Base-by-base conservation (phyloP, 2,888 invertebrate genomes). In the Colletes collaris region DNA sequence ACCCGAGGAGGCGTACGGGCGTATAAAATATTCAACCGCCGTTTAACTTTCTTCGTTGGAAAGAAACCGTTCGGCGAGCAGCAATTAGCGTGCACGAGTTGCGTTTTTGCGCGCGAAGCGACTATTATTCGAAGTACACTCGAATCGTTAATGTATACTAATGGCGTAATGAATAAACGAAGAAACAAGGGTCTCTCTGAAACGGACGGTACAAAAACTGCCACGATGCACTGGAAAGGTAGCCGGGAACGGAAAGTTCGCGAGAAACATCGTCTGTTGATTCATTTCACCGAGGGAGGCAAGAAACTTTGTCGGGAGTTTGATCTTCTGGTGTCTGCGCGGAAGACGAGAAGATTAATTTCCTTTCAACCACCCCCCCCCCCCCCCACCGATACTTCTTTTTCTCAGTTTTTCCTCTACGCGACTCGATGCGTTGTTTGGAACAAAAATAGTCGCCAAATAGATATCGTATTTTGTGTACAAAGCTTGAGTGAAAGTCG, bases 161-260 rank as follows among this genome's bases (percentile, higher is more conserved):
- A 74, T 74, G 70, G 50, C 5, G 53, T 58, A 70, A 70, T 74
- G 80, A 78, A 74, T 73, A 80, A 80, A 60, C 58, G 35, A 58
- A 5, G 64, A 19, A 60, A 55, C 37, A 44, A 13, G 37, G n/a
- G 13, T 40, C 19, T 50, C 46, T 58, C 52, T 19, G 16, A 75
- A 68, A 0, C 58, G 16, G 46, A 10, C 6, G 8, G 10, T 11
- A 8, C 16, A 64, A 76, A 68, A 66, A 60, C 53, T 13, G 8
- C 10, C 5, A 8, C 58, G 56, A 7, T 16, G 13, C 46, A n/a
- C 6, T 8, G 19, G 11, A 6, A 1, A 13, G 4, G 2, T 19
- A 37, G 40, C 13, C 11, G 27, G 16, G 8, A n/a, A 37, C 4
- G 49, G 55, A 72, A 40, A 74, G 56, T 63, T 65, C n/a, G 50